Conservation (phyloP, 2,797 vertebrate species). For the Yasuhikotakia modesta region DNA sequence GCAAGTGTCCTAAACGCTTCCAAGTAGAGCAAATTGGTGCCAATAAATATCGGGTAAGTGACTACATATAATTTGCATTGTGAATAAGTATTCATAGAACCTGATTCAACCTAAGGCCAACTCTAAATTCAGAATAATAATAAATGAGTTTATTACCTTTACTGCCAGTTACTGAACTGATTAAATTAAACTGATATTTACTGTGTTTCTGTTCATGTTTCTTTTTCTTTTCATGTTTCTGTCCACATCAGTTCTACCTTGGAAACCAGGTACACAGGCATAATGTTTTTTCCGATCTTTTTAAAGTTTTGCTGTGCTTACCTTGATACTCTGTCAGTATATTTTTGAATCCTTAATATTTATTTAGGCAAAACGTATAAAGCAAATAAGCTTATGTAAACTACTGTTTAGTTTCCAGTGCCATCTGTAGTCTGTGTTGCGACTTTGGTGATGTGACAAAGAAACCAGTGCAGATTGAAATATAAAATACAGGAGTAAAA, state of each 20-base stretch:
- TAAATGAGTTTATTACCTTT: too few species aligned
- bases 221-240: slow-evolving; percentile 79
- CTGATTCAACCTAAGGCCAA: background rate
- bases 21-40: slow-evolving; percentile 99
- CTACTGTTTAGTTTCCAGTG: slow-evolving; percentile 4
- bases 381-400: slow-evolving; percentile 62
- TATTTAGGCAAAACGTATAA: slow-evolving; percentile 75
- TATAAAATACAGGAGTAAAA: background rate
- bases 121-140: background rate
- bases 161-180: too few species aligned
- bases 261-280: slow-evolving; percentile 99
- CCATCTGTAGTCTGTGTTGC: slow-evolving; percentile 9
- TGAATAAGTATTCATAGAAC: background rate
- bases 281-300: slow-evolving; percentile 61
- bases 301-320: slow-evolving; percentile 41
- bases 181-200: slow-evolving; percentile 47
- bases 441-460: slow-evolving; percentile 42
- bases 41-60: slow-evolving; percentile 97
- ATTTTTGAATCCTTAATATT: slow-evolving; percentile 64
- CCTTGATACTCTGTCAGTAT: slow-evolving; percentile 65
- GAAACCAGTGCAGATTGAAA: background rate
- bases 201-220: too few species aligned
- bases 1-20: slow-evolving; percentile 98
- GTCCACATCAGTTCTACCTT: slow-evolving; percentile 98
- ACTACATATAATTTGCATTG: background rate